These are phyloP conservation scores for Agrotis segetum DNA, from an alignment of 2,888 invertebrate species.

Conservation along the genomic window DNA sequence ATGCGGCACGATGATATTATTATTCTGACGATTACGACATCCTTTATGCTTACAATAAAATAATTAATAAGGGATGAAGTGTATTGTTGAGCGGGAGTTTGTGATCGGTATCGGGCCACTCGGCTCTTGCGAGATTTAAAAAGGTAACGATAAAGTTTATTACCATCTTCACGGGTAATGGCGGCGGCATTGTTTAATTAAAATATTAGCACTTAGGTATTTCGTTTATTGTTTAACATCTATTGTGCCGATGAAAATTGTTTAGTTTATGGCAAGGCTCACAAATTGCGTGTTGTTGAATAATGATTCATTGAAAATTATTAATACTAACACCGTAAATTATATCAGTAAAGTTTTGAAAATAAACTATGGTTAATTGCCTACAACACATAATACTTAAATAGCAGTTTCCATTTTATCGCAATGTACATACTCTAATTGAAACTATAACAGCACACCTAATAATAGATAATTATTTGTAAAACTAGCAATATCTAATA, in stretches of 20 bases:
- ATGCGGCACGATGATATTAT: conserved; percentile 90
- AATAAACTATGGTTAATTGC: not conserved
- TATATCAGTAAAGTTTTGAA: conserved; percentile 9
- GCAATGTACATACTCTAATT: not conserved
- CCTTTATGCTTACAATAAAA: conserved; percentile 91
- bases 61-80: conserved; percentile 91
- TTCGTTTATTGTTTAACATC: conserved; percentile 66
- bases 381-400: conserved; percentile 1
- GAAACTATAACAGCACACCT: conserved; percentile 11
- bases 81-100: conserved; percentile 86
- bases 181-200: conserved; percentile 73
- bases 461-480: conserved; percentile 37
- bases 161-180: conserved; percentile 77
- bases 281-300: conserved; percentile 38
- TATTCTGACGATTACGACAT: conserved; percentile 91
- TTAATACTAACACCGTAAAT: conserved; percentile 6
- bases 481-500: conserved; percentile 50
- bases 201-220: conserved; percentile 66
- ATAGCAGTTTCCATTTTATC: conserved; percentile 1
- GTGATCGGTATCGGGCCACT: conserved; percentile 88
- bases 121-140: conserved; percentile 83
- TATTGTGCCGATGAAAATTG: conserved; percentile 45
- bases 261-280: conserved; percentile 33
- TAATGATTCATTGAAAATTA: conserved; percentile 39
- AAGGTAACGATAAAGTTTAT: conserved; percentile 84